Evolutionary conservation across 2,113 vertebrate genomes (phyloP), one percentile per base, ranked within the genome.

Genomic region (Micromys minutus): DNA sequence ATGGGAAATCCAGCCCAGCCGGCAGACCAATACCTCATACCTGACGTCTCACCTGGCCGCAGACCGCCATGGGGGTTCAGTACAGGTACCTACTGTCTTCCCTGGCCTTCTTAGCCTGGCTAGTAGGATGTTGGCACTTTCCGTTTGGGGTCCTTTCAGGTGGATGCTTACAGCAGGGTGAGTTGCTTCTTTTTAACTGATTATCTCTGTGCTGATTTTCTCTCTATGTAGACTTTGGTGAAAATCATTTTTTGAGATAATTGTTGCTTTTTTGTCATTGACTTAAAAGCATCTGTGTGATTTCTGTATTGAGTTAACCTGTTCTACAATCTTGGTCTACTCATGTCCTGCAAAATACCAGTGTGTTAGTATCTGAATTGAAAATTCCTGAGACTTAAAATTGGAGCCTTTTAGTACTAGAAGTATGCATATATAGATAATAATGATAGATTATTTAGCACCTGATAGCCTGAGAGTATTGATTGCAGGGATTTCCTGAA

Each of bases 31-130:
- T 98, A 99, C 99, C 98, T 99, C 99, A 72, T 99, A 99, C 98
- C 97, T 99, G 99, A 99, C 99, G 97, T 99, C 99, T 98, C 99
- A 99, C 98, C 98, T 99, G 99, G 99, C 99, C 97, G 99, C 99
- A 94, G 99, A 99, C 97, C 99, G 99, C 99, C 99, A 99, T 93
- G 99, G 99, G 98, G 99, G 99, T 99, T 99, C 99, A 97, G 99
- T 99, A 91, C 99, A 99, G 99, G 99, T 99, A 99, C 95, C 94
- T 99, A 99, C 95, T 94, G 96, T 93, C 52, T 95, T 71, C 79
- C 81, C 45, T 80, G 22, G 21, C n/a, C 11, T 21, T 61, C 42
- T 75, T 57, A 83, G 39, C 94, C 93, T 92, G 67, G 76, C 26
- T 75, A 47, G 1, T 6, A 59, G 92, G 96, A n/a, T 83, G 59